Evolutionary conservation across 2,113 vertebrate genomes (phyloP).

Genomic region (Penelope pileata): DNA sequence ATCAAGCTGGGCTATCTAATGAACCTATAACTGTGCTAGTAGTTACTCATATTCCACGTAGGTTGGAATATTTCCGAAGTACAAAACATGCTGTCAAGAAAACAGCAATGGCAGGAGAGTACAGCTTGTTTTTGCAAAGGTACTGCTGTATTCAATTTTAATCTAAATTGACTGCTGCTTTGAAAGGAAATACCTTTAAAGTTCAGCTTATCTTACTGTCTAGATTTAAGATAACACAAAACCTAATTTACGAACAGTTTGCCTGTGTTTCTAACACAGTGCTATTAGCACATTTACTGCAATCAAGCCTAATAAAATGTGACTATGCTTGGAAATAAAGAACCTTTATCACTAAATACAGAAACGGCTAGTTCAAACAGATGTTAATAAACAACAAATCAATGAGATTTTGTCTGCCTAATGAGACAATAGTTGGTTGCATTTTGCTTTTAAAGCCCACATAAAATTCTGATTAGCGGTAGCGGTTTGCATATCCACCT

Average conservation of each 20-base stretch:
- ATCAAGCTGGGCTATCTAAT: slow-evolving; percentile 83
- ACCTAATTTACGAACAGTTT: slow-evolving; percentile 70
- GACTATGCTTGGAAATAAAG: slow-evolving; percentile 43
- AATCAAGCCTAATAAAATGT: slow-evolving; percentile 49
- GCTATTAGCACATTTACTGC: slow-evolving; percentile 52
- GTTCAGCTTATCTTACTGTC: slow-evolving; percentile 64
- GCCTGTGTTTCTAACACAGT: slow-evolving; percentile 36
- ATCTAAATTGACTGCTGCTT: slow-evolving; percentile 78
- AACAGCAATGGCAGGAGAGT: slow-evolving; percentile 66
- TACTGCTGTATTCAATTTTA: slow-evolving; percentile 71
- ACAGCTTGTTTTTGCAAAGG: slow-evolving; percentile 60
- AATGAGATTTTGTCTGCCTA: not conserved
- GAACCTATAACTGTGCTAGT: slow-evolving; percentile 73
- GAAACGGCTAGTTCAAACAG: slow-evolving; percentile 39
- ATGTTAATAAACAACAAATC: not conserved
- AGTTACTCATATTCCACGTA: slow-evolving; percentile 58
- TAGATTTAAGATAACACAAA: slow-evolving; percentile 66
- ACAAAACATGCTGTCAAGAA: slow-evolving; percentile 76
- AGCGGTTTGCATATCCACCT: not conserved
- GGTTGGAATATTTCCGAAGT: slow-evolving; percentile 65
- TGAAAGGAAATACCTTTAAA: slow-evolving; percentile 74
- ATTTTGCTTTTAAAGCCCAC: not conserved
- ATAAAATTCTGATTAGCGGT: not conserved
- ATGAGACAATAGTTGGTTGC: not conserved
- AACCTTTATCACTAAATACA: slow-evolving; percentile 39